Base-by-base conservation (phyloP, 2,113 vertebrate species). In the Malaclemys terrapin region DNA sequence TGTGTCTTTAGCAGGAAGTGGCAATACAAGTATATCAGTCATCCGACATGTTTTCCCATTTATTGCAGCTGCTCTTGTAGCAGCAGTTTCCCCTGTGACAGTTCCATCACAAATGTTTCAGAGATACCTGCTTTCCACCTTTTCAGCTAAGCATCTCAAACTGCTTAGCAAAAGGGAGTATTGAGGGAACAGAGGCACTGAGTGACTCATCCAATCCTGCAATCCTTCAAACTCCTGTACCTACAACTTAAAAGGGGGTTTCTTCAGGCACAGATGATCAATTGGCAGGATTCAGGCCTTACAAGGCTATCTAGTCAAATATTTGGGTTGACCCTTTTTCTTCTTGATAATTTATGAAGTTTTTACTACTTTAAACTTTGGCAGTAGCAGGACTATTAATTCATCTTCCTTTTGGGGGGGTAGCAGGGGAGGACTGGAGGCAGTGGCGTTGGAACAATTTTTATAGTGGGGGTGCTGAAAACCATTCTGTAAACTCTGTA, bases 11-110 rank as follows among this genome's bases (percentile, higher is more conserved):
- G 85, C 31, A 4, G 59, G 82, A 45, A 85, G 49, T 9, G 88
- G 42, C 0, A 0, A 25, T 19, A 10, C 0, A 24, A 4, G 82
- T 80, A 47, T n/a, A 31, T 31, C 4, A 7, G 57, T 50, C 45
- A 85, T 85, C 1, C 3, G 8, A 5, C 29, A 11, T 0, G 0
- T 20, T 80, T 89, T 81, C 4, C 6, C 59, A 25, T 57, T 82
- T 54, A 87, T 31, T 81, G 25, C 75, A 62, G 45, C 25, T 78
- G 56, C 27, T 78, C 10, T 47, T 76, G n/a, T 69, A 52, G 4
- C 42, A 20, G 0, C 10, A 1, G 0, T 76, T 86, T 86, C 16
- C 47, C 19, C 0, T 0, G 0, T 42, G 59, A 47, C 0, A 2
- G 22, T 27, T 81, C 16, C 83, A 47, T 20, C 78, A 82, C 24